These are phyloP conservation scores for Pecten maximus DNA, from an alignment of 2,888 invertebrate species.

Conservation along the genomic window DNA sequence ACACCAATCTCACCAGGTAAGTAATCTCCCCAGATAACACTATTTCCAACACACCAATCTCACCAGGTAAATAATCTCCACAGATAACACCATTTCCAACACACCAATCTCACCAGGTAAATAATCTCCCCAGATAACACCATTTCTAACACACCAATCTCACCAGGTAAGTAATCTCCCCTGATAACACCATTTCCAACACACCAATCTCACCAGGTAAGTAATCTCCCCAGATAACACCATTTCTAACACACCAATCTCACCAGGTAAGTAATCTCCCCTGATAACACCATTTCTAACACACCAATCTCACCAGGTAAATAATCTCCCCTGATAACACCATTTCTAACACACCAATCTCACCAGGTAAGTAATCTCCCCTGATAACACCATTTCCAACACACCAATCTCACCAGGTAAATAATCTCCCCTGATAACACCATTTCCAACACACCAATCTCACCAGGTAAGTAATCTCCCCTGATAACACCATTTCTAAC, in stretches of 20 bases:
- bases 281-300: slow-evolving; percentile 36
- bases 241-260: slow-evolving; percentile 16
- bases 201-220: background rate
- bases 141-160: slow-evolving; percentile 30
- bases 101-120: slow-evolving; percentile 38
- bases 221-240: slow-evolving; percentile 43
- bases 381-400: background rate
- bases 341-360: background rate
- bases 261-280: slow-evolving; percentile 41
- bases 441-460: background rate
- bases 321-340: slow-evolving; percentile 40
- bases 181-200: slow-evolving; percentile 30
- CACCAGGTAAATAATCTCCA: slow-evolving; percentile 43
- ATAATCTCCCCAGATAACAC: slow-evolving; percentile 41
- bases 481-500: background rate
- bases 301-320: slow-evolving; percentile 35
- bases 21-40: slow-evolving; percentile 38
- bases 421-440: background rate
- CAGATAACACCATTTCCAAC: slow-evolving; percentile 36
- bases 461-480: background rate
- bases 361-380: slow-evolving; percentile 23
- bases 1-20: slow-evolving; percentile 41
- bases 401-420: slow-evolving; percentile 36
- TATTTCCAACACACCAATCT: slow-evolving; percentile 38
- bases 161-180: slow-evolving; percentile 37